phyloP scores from a whole-genome alignment of 2,797 vertebrate species.

The Erethizon dorsatum region DNA sequence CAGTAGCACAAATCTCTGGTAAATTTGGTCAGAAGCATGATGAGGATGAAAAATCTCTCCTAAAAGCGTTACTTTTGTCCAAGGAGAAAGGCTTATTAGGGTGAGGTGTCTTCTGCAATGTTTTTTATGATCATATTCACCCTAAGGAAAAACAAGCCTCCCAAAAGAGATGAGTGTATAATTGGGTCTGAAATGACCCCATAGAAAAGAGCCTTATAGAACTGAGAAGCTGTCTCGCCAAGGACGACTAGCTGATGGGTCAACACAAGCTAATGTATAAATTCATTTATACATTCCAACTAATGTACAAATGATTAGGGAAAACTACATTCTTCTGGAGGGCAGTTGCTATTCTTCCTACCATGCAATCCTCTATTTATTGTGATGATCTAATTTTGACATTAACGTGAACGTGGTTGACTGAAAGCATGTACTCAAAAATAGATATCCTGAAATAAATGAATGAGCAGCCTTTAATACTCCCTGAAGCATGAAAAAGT shows the following conservation, averaged over 20 bases:
- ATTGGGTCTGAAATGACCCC: constrained; percentile 28
- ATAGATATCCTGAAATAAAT: neutral
- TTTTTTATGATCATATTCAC: neutral
- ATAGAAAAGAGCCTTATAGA: neutral
- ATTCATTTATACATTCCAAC: neutral
- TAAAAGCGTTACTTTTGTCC: neutral
- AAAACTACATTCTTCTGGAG: neutral
- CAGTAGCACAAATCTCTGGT: neutral
- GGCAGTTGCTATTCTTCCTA: constrained; percentile 38
- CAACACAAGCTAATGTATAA: neutral
- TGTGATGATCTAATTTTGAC: constrained; percentile 18
- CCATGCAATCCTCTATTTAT: neutral
- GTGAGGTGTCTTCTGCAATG: neutral
- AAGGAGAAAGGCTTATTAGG: neutral
- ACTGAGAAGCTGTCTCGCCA: neutral
- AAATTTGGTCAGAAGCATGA: constrained; percentile 22
- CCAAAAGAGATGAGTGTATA: neutral
- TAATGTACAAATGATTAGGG: neutral
- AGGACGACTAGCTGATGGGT: neutral
- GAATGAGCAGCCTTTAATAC: neutral
- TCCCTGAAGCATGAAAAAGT: neutral
- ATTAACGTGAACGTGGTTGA: neutral
- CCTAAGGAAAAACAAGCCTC: constrained; percentile 23
- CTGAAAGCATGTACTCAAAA: neutral
- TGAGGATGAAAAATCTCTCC: constrained; percentile 35